Evolutionary conservation across 2,797 vertebrate species (phyloP), one percentile per base, ranked within the genome.

Genomic region (Malurus leucopterus): DNA sequence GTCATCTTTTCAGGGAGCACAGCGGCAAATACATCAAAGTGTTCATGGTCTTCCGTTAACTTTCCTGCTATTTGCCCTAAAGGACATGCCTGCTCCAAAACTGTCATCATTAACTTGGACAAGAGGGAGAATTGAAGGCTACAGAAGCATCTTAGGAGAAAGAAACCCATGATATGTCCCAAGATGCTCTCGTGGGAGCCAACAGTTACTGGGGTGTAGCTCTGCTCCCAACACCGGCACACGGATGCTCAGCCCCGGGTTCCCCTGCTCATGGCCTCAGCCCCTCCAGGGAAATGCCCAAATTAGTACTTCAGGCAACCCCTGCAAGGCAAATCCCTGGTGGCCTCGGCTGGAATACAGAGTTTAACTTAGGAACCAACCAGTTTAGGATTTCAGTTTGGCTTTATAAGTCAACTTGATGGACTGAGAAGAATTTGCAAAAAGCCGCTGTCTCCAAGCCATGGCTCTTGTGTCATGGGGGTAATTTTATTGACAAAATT

Each of bases 81-180:
- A 93, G 91, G 92, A 77, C 44, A 36, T 55, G 55, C 64, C 62
- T 95, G 93, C 90, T 95, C 93, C 84, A 77, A 92, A 95, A 94
- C 86, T 93, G 95, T 92, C 91, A 93, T 0, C 0, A 82, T 51
- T 53, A 64, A 63, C 88, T 86, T 22, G 46, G 91, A 79, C 49
- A 38, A 78, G 50, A 30, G 88, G 61, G 53, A 76, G 57, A 79
- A 46, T 0, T 82, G 77, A 71, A 84, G 77, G 38, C 63, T 43
- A 62, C 21, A 72, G 79, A 78, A 88, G 83, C 57, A 79, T 76
- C 57, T 76, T 8, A 88, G 61, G 32, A 86, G 71, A 61, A 92
- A 72, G 36, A 58, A 84, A 55, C 13, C 63, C 32, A 21, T 2
- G 6, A 0, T n/a, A 32, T 15, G 63, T 57, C 86, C 84, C 90